These are phyloP conservation scores for Cataglyphis rosenhaueri DNA, from an alignment of 2,888 invertebrate genomes.

Conservation along the genomic window DNA sequence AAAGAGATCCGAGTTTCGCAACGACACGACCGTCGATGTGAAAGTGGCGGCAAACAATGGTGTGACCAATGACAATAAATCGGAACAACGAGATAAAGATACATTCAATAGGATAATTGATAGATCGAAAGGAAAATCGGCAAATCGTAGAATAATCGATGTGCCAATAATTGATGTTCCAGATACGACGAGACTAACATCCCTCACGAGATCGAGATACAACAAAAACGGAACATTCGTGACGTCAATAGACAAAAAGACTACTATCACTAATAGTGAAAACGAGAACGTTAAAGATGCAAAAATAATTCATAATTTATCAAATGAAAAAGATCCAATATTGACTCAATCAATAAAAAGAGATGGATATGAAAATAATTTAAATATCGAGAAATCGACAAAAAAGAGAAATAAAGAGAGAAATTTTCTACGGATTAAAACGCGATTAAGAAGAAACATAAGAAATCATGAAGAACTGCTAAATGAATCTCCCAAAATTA, in stretches of 20 bases:
- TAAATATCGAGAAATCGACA: not conserved
- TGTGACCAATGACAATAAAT: conserved; percentile 61
- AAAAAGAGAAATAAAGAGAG: not conserved
- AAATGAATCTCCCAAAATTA: conserved; percentile 73
- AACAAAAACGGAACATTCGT: conserved; percentile 19
- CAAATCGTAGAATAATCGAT: conserved; percentile 50
- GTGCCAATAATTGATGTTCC: conserved; percentile 40
- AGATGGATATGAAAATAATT: not conserved
- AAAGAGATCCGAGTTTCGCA: conserved; percentile 56
- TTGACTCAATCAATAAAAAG: not conserved
- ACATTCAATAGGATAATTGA: conserved; percentile 15
- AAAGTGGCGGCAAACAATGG: conserved; percentile 61
- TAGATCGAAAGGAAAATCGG: conserved; percentile 19
- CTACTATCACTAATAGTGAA: conserved; percentile 20
- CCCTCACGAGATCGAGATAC: not conserved
- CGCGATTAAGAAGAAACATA: not conserved
- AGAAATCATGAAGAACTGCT: conserved; percentile 70
- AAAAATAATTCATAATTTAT: not conserved
- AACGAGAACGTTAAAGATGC: conserved; percentile 5
- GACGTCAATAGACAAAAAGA: not conserved
- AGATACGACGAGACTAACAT: conserved; percentile 49
- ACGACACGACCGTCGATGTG: conserved; percentile 17
- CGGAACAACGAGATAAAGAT: conserved; percentile 48
- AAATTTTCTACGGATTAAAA: not conserved
- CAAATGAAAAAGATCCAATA: not conserved